Conservation (phyloP, 2,113 vertebrate species). For the Psilopsiagon aymara region DNA sequence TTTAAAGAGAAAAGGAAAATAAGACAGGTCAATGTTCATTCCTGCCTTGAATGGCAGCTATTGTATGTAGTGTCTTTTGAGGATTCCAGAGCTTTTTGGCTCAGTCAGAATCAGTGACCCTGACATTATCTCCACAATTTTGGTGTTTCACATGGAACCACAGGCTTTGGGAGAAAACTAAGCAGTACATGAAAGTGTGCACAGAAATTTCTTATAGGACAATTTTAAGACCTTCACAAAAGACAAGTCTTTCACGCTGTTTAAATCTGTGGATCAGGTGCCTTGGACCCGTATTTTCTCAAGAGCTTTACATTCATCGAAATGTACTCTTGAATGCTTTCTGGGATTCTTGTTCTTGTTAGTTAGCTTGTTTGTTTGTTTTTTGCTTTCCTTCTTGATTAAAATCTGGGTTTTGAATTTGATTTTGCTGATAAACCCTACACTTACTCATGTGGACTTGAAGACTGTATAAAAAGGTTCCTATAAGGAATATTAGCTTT, state of each 20-base stretch:
- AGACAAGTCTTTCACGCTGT: not conserved
- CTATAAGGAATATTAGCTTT: not conserved
- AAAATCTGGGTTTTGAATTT: not conserved
- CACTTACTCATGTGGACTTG: not conserved
- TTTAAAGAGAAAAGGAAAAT: not conserved
- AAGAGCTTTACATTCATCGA: not conserved
- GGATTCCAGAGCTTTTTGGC: not conserved
- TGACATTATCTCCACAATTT: not conserved
- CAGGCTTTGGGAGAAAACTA: not conserved
- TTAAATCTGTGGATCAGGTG: not conserved
- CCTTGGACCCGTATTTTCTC: not conserved
- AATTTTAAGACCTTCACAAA: not conserved
- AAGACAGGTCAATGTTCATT: not conserved
- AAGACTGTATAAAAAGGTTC: not conserved
- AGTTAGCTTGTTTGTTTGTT: not conserved
- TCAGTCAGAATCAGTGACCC: conserved; percentile 1
- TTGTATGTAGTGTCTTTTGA: not conserved
- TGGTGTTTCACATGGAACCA: not conserved
- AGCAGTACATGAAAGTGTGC: not conserved
- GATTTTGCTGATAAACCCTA: not conserved
- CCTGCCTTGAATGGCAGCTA: not conserved
- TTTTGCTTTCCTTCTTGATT: not conserved
- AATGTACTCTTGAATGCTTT: not conserved
- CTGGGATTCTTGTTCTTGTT: not conserved
- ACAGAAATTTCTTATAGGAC: not conserved